Percentiles rank a stretch among this genome's conserved stretches.
These are phyloP conservation scores for Rhagium mordax DNA, from an alignment of 2,888 invertebrate species.

Conservation along the genomic window DNA sequence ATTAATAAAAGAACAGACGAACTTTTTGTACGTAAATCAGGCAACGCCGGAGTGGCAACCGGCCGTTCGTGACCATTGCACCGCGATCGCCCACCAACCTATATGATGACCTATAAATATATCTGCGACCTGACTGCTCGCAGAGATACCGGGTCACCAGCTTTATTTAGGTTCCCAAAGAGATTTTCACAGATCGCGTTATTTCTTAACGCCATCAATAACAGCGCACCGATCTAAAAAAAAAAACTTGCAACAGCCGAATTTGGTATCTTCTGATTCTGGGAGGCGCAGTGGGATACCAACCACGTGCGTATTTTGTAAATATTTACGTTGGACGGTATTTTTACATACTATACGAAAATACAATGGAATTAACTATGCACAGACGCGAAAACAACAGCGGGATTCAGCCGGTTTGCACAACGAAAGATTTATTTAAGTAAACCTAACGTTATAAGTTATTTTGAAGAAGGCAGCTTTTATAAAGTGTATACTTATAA, in stretches of 20 bases:
- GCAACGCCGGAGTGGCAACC: not conserved
- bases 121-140: conserved; percentile 27
- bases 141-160: conserved; percentile 22
- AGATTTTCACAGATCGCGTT: not conserved
- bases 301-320: not conserved
- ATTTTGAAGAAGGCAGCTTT: no score
- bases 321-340: conserved; percentile 15
- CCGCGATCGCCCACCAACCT: conserved; percentile 29
- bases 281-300: not conserved
- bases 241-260: not conserved
- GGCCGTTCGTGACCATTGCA: conserved; percentile 21
- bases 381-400: not conserved
- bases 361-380: not conserved
- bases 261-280: not conserved
- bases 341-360: conserved; percentile 1
- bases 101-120: conserved; percentile 31
- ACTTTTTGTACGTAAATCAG: not conserved
- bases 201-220: not conserved
- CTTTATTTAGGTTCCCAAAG: conserved; percentile 14
- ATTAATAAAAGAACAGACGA: no score
- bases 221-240: not conserved
- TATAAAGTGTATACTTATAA: no score
- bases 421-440: no score
- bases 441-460: no score
- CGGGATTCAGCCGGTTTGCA: not conserved